A percentile compares a stretch with the other conserved stretches of the same genome.
Conservation (phyloP, 2,113 vertebrate genomes). For the Casuarius casuarius region DNA sequence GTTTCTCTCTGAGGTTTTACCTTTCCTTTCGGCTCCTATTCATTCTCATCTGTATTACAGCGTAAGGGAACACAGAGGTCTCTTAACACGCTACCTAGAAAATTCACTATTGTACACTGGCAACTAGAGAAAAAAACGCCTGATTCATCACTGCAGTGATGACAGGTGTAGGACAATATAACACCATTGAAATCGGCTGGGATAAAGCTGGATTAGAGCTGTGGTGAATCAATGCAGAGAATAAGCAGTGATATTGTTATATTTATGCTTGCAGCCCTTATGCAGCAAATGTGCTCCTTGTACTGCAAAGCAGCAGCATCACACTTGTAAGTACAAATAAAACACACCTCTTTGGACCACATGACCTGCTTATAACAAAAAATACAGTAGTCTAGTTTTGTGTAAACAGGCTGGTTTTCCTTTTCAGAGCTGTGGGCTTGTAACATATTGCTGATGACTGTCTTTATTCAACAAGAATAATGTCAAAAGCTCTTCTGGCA, state of each 20-base stretch:
- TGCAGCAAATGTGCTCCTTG: not conserved
- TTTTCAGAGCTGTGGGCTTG: not conserved
- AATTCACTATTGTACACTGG: not conserved
- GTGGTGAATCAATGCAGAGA: not conserved
- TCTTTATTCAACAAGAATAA: slow-evolving; percentile 31
- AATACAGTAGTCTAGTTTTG: not conserved
- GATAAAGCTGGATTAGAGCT: not conserved
- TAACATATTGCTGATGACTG: not conserved
- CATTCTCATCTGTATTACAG: not conserved
- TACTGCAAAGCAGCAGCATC: not conserved
- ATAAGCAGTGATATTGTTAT: not conserved
- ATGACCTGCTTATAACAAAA: not conserved
- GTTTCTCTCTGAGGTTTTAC: not conserved
- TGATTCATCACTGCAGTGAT: not conserved
- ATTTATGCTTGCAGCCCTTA: not conserved
- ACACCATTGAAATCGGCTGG: not conserved
- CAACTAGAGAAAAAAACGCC: not conserved
- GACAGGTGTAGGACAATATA: not conserved
- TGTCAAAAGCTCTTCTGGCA: slow-evolving; percentile 45
- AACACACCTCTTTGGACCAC: not conserved
- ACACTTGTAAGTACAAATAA: not conserved
- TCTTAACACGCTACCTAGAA: not conserved
- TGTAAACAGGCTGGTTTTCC: not conserved
- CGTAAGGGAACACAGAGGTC: not conserved
- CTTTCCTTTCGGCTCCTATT: not conserved